Evolutionary conservation across 2,113 vertebrate genomes (phyloP).

Genomic region (Chlamydotis undulata): DNA sequence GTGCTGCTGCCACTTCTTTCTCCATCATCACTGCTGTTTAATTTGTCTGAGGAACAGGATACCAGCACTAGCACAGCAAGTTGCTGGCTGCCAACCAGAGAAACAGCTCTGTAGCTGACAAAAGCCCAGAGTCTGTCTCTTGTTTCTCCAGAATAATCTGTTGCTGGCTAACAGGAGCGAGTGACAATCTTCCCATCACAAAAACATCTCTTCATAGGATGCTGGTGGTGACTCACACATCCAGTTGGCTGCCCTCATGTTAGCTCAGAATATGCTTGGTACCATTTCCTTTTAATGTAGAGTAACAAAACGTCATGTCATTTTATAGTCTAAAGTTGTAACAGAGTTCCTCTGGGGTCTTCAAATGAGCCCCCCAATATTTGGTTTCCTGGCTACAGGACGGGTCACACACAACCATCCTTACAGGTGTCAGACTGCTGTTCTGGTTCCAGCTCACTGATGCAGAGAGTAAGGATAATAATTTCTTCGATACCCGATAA

Average conservation of each 20-base stretch:
- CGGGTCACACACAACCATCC: neutral
- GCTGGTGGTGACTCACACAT: neutral
- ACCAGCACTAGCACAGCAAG: neutral
- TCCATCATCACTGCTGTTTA: neutral
- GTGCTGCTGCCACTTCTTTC: neutral
- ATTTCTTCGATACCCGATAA: neutral
- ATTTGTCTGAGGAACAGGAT: neutral
- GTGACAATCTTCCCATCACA: neutral
- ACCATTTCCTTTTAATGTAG: neutral
- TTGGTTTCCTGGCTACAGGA: accelerated
- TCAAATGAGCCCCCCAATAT: neutral
- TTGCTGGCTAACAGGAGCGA: neutral
- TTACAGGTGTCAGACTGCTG: neutral
- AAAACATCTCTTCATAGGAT: neutral
- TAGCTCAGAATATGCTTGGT: neutral
- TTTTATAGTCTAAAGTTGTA: neutral
- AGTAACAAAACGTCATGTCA: neutral
- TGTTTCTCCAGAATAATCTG: neutral
- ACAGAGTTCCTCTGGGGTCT: neutral
- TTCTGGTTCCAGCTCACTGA: neutral
- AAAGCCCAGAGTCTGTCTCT: neutral
- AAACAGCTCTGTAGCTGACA: neutral
- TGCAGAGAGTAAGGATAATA: neutral
- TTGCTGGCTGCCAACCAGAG: constrained; percentile 22
- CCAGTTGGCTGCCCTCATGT: accelerated